Conservation (phyloP, 2,888 invertebrate genomes). For the Heliconius erato region DNA sequence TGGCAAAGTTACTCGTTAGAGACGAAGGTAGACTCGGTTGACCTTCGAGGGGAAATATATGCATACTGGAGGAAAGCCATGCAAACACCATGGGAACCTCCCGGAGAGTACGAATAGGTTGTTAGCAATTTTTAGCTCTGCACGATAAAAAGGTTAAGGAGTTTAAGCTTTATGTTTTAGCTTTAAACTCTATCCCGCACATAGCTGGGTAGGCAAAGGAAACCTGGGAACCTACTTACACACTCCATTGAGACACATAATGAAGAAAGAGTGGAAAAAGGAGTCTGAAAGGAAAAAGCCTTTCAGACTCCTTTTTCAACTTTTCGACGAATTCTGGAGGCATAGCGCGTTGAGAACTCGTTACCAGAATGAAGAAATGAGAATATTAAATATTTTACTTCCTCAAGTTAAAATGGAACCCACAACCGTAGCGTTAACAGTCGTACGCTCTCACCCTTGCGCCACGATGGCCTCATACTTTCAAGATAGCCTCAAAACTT, state of each 20-base stretch:
- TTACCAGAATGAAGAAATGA: no score
- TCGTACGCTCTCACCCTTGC: background rate
- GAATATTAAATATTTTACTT: background rate
- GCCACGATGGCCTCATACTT: background rate
- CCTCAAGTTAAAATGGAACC: background rate
- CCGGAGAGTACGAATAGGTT: background rate
- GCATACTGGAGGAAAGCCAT: no score
- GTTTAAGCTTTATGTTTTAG: background rate
- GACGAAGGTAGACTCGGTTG: no score
- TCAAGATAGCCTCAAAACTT: background rate
- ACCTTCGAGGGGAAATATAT: no score
- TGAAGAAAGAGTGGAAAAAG: no score
- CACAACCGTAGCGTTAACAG: background rate
- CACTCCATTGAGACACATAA: background rate
- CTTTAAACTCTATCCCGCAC: background rate
- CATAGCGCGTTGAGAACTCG: no score
- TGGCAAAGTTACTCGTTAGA: no score
- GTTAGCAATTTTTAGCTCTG: no score
- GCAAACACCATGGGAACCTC: background rate
- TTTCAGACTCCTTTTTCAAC: no score
- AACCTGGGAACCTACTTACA: background rate
- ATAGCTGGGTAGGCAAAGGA: background rate
- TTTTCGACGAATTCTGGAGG: no score
- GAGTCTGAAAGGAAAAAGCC: no score
- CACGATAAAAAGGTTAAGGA: no score